These are phyloP conservation scores for Neodon shergylaensis DNA, from an alignment of 2,113 vertebrate genomes.

Conservation along the genomic window DNA sequence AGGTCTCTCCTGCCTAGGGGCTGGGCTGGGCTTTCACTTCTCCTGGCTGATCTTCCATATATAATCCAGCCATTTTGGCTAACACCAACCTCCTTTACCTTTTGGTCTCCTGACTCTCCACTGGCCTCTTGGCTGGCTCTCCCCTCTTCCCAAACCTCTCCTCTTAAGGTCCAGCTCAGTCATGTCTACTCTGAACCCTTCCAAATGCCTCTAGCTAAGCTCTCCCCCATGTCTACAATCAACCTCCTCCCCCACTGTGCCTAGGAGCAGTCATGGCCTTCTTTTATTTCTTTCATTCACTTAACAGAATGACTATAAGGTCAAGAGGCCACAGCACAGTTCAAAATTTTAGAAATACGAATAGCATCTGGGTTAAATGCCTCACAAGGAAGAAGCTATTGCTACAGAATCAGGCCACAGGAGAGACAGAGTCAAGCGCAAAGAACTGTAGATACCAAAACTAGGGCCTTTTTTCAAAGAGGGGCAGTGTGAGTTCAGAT, in stretches of 20 bases:
- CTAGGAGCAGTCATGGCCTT: not conserved
- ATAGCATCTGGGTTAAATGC: not conserved
- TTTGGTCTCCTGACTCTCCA: not conserved
- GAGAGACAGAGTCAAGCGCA: not conserved
- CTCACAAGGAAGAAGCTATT: not conserved
- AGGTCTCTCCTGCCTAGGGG: not conserved
- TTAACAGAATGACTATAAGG: not conserved
- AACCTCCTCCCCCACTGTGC: not conserved
- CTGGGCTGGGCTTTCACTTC: not conserved
- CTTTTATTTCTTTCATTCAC: not conserved
- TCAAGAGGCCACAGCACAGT: not conserved
- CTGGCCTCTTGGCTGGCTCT: not conserved
- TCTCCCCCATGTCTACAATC: not conserved
- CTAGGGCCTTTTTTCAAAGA: too few species aligned
- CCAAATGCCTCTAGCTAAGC: too few species aligned
- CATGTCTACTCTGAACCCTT: too few species aligned
- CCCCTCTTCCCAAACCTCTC: not conserved
- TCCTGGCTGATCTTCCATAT: not conserved
- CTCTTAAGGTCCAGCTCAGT: not conserved
- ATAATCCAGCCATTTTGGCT: not conserved
- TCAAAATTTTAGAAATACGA: not conserved
- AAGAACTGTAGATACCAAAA: not conserved
- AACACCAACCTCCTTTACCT: not conserved
- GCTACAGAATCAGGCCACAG: not conserved
- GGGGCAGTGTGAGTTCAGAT: not conserved